Percentiles rank a stretch among this genome's conserved stretches.
These are phyloP conservation scores for Hylia prasina DNA, from an alignment of 2,113 vertebrate species.

Conservation along the genomic window DNA sequence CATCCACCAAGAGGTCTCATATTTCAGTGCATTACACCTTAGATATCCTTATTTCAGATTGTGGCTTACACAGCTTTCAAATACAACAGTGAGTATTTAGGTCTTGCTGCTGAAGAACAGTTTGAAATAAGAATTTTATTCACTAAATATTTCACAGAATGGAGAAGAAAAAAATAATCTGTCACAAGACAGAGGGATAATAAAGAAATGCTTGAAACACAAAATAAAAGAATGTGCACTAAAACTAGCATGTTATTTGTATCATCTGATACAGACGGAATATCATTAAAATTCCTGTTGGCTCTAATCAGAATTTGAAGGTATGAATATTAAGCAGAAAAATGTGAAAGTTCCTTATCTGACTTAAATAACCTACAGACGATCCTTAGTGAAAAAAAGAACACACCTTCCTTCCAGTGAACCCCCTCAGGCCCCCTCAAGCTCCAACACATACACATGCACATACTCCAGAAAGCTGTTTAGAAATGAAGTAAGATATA, in stretches of 20 bases:
- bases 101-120: neutral
- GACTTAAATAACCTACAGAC: neutral
- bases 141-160: neutral
- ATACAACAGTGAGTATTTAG: neutral
- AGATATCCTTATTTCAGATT: neutral
- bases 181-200: neutral
- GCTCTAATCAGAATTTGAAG: neutral
- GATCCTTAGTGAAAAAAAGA: neutral
- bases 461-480: neutral
- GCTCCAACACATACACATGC: fast-evolving
- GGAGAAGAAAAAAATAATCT: neutral
- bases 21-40: neutral
- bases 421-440: neutral
- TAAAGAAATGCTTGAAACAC: neutral
- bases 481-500: neutral
- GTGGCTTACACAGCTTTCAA: neutral
- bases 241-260: neutral
- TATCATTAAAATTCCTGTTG: neutral
- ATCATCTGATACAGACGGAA: neutral
- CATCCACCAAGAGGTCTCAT: neutral
- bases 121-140: neutral
- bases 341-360: neutral
- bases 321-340: neutral
- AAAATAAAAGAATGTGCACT: neutral
- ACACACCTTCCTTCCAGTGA: neutral